phyloP scores from a whole-genome alignment of 2,888 invertebrate species.

The Stictocephala bisonia region DNA sequence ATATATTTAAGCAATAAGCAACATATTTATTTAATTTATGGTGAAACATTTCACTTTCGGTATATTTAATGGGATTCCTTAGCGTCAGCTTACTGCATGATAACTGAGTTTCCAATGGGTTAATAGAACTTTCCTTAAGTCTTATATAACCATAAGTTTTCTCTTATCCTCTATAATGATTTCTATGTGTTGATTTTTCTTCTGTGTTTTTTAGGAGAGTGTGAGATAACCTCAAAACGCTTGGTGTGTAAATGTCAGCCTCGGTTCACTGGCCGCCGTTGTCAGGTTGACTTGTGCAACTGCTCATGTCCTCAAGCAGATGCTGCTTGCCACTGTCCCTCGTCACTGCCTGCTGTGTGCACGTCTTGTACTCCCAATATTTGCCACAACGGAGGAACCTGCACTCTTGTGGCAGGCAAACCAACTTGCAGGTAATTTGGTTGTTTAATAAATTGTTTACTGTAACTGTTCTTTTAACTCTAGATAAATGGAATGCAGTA shows the following conservation, averaged over 20 bases:
- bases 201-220: slow-evolving; percentile 59
- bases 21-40: too few relatives aligned
- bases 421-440: slow-evolving; percentile 68
- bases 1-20: too few relatives aligned
- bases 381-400: slow-evolving; percentile 70
- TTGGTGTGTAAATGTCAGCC: slow-evolving; percentile 66
- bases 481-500: too few relatives aligned
- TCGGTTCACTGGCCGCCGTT: slow-evolving; percentile 66
- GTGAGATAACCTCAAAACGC: slow-evolving; percentile 63
- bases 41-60: too few relatives aligned
- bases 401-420: slow-evolving; percentile 65
- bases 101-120: too few relatives aligned
- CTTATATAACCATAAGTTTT: too few relatives aligned
- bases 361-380: slow-evolving; percentile 58
- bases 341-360: slow-evolving; percentile 48
- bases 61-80: too few relatives aligned
- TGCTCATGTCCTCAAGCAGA: slow-evolving; percentile 59
- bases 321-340: slow-evolving; percentile 57
- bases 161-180: too few relatives aligned
- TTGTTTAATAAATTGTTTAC: too few relatives aligned
- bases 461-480: too few relatives aligned
- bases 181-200: slow-evolving; percentile 5
- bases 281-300: slow-evolving; percentile 69
- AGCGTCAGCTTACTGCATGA: too few relatives aligned
- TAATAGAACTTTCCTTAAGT: too few relatives aligned